Evolutionary conservation across 2,797 vertebrate genomes (phyloP).

Genomic region (Zalophus californianus): DNA sequence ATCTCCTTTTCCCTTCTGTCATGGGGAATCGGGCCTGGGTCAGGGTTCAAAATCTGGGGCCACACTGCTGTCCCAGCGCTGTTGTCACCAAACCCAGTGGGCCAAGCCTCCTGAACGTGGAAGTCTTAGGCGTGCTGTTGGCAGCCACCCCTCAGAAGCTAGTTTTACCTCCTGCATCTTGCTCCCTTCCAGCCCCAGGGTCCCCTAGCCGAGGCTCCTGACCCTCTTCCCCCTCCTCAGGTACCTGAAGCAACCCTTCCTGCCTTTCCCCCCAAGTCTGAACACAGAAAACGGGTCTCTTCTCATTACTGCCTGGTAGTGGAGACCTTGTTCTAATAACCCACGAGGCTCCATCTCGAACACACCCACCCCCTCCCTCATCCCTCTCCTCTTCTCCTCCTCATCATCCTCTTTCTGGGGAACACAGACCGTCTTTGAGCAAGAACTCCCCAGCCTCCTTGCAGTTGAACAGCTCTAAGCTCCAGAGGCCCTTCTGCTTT

Average conservation of each 20-base stretch:
- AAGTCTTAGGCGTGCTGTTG: neutral
- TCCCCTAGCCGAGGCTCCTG: neutral
- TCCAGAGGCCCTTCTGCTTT: constrained; percentile 84
- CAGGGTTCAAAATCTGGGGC: neutral
- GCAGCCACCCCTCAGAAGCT: neutral
- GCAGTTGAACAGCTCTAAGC: constrained; percentile 86
- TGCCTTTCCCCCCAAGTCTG: neutral
- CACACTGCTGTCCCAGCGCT: neutral
- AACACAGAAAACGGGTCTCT: neutral
- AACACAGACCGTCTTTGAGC: neutral
- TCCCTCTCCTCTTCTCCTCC: constrained; percentile 80
- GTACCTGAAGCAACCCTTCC: neutral
- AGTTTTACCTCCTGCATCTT: neutral
- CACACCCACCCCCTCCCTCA: neutral
- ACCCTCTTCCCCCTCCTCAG: neutral
- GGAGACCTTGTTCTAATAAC: neutral
- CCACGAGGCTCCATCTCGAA: neutral
- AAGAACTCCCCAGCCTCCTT: constrained; percentile 58
- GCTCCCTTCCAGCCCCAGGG: neutral
- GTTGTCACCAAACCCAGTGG: neutral
- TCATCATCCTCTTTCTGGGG: constrained; percentile 83
- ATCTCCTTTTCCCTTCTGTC: neutral
- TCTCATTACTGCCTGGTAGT: neutral
- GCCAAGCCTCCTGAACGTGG: neutral
- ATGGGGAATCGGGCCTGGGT: neutral